Evolutionary conservation across 2,797 vertebrate species (phyloP).

Genomic region (Iguana delicatissima): DNA sequence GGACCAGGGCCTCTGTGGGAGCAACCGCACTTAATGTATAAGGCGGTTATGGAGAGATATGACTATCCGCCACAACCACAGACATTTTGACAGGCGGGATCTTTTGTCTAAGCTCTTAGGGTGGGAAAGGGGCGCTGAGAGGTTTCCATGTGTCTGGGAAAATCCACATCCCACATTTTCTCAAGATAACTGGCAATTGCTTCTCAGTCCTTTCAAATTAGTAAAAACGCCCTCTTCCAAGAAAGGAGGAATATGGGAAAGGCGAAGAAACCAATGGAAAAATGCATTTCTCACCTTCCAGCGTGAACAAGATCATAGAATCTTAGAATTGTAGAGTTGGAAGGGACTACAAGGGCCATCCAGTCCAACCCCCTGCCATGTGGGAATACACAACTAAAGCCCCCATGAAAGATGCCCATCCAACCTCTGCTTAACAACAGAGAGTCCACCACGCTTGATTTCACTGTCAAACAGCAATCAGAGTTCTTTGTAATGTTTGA

Average conservation of each 20-base stretch:
- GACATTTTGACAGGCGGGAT: conserved; percentile 4
- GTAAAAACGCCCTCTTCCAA: not conserved
- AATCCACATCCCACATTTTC: not conserved
- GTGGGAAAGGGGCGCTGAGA: conserved; percentile 50
- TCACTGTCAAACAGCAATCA: no score
- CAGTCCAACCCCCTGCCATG: no score
- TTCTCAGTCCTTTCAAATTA: conserved; percentile 12
- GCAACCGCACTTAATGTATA: conserved; percentile 36
- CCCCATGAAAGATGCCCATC: no score
- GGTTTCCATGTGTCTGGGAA: not conserved
- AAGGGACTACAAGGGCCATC: no score
- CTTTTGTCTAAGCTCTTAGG: conserved; percentile 32
- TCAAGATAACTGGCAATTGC: conserved; percentile 15
- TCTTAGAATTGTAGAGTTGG: no score
- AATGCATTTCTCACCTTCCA: not conserved
- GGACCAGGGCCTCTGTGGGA: conserved; percentile 53
- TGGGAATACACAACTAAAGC: no score
- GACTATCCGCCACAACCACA: not conserved
- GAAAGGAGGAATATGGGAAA: not conserved
- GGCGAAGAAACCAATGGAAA: no score
- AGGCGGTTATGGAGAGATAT: conserved; percentile 47
- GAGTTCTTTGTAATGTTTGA: no score
- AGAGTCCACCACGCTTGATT: no score
- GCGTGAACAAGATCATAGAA: not conserved
- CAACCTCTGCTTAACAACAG: no score